Percentiles rank a stretch among this genome's conserved stretches.
Evolutionary conservation across 1,140 invertebrate species (phyloP).

Genomic region (Ips typographus): DNA sequence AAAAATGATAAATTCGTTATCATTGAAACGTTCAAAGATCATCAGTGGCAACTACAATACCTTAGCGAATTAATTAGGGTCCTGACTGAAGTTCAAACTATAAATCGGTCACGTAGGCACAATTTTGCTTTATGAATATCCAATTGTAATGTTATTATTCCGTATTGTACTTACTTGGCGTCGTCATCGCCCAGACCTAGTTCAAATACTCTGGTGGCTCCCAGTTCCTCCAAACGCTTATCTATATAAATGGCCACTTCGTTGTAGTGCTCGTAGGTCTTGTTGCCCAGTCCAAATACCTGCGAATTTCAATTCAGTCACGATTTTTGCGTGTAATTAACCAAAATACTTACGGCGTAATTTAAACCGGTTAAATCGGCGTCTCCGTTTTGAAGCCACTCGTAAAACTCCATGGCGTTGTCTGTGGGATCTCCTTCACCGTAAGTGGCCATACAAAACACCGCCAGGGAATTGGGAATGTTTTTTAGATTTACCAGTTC

Average conservation of each 20-base stretch:
- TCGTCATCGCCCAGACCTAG: constrained; percentile 98
- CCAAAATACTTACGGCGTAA: constrained; percentile 85
- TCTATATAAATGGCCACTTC: constrained; percentile 96
- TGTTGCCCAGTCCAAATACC: constrained; percentile 99
- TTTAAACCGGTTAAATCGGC: constrained; percentile 87
- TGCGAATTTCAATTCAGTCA: constrained; percentile 50
- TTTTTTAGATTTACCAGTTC: constrained; percentile 84
- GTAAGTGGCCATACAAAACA: constrained; percentile 98
- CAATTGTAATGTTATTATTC: background rate
- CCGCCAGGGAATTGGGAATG: constrained; percentile 90
- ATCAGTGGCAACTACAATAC: no score
- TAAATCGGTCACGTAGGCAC: no score
- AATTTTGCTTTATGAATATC: background rate
- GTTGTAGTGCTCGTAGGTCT: constrained; percentile 99
- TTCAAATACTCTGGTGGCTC: constrained; percentile 88
- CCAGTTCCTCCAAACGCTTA: constrained; percentile 90
- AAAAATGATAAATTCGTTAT: no score
- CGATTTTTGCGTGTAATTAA: background rate
- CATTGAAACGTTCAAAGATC: no score
- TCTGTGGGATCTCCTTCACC: constrained; percentile 99
- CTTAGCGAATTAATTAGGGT: no score
- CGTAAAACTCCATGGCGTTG: constrained; percentile 97
- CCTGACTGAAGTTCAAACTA: no score
- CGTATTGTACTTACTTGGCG: constrained; percentile 74
- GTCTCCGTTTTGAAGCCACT: constrained; percentile 94